Percentiles rank a stretch among this genome's conserved stretches.
These are phyloP conservation scores for Camponotus vicinus DNA, from an alignment of 1,140 invertebrate species.

Conservation along the genomic window DNA sequence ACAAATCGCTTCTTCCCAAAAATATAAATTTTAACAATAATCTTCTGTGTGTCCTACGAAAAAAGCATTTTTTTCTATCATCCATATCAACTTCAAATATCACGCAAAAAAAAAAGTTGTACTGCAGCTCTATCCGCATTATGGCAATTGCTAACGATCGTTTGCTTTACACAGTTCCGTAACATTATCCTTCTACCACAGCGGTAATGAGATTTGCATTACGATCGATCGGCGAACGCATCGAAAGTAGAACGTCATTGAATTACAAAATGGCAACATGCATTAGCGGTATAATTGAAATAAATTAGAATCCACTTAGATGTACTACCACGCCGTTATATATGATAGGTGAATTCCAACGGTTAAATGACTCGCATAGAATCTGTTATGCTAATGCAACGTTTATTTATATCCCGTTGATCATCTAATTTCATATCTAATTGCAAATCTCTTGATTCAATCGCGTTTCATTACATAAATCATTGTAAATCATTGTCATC, in stretches of 20 bases:
- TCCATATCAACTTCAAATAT: conserved; percentile 34
- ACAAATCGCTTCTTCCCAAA: too few species aligned
- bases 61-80: background rate
- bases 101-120: background rate
- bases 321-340: background rate
- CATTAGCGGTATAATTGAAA: conserved; percentile 47
- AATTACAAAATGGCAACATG: conserved; percentile 32
- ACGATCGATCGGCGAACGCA: conserved; percentile 40
- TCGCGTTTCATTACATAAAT: background rate
- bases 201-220: conserved; percentile 49
- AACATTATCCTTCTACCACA: conserved; percentile 45
- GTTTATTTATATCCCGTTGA: conserved; percentile 21
- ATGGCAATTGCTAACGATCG: conserved; percentile 21
- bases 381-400: background rate
- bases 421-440: background rate
- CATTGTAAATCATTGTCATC: background rate
- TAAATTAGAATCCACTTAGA: conserved; percentile 46
- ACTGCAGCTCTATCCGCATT: background rate
- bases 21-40: background rate
- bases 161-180: background rate
- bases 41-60: background rate
- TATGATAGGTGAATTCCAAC: background rate
- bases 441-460: background rate
- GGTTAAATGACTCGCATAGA: background rate
- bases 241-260: conserved; percentile 43